Conservation (phyloP, 2,797 vertebrate genomes). For the Leptodactylus fallax region DNA sequence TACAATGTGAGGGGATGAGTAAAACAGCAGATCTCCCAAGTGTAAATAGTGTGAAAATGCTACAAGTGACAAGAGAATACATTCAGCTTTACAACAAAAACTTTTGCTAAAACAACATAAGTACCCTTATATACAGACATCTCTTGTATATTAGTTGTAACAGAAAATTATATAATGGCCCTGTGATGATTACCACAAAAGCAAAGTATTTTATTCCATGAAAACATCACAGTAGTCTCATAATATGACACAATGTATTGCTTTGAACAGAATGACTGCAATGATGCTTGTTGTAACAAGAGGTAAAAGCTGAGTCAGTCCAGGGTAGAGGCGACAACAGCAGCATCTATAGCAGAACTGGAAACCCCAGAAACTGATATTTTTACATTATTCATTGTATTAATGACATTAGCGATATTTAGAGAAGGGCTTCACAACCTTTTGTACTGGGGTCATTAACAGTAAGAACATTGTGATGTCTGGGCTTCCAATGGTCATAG, state of each 20-base stretch:
- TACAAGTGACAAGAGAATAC: conserved; percentile 12
- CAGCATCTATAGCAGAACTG: not conserved
- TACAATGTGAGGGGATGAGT: conserved; percentile 15
- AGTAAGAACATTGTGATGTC: not conserved
- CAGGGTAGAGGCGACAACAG: not conserved
- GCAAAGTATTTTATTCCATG: not conserved
- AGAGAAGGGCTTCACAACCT: no score
- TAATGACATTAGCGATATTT: not conserved
- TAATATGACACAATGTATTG: not conserved
- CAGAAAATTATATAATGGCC: not conserved
- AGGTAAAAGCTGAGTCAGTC: not conserved
- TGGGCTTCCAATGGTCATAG: not conserved
- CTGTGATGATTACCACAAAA: not conserved
- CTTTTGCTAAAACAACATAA: not conserved
- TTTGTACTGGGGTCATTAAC: no score
- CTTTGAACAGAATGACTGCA: not conserved
- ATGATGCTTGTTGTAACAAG: not conserved
- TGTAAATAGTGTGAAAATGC: conserved; percentile 20
- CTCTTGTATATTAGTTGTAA: not conserved
- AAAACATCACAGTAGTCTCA: not conserved
- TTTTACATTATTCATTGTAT: not conserved
- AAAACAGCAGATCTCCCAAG: conserved; percentile 37
- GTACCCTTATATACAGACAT: no score
- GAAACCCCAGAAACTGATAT: not conserved
- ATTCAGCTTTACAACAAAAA: conserved; percentile 23